Base-by-base conservation (phyloP, 2,113 vertebrate genomes). In the Bostrychus sinensis region DNA sequence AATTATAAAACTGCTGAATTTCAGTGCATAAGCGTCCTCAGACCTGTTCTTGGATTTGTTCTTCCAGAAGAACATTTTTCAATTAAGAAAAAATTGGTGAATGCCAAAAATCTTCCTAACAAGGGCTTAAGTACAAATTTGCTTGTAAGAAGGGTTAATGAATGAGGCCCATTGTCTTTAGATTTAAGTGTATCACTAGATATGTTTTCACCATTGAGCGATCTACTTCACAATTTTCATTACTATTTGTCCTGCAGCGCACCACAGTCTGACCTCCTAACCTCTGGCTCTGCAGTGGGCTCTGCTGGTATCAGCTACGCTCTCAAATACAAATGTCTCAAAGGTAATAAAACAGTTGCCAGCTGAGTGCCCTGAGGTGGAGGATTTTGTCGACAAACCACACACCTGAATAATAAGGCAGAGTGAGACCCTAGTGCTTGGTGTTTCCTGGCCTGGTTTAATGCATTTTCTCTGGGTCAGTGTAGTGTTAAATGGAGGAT, bases 401-500 rank as follows among this genome's bases (percentile, higher is more conserved):
- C 39, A 8, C 39, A 42, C 39, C n/a, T 34, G 32, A 42, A 42
- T 10, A 4, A 10, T 34, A 34, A 25, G 45, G 45, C 45, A 25
- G 12, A 48, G 19, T 22, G 45, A 14, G 45, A 48, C 45, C 45
- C 45, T 23, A 22, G 20, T 4, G 45, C 20, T 22, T 48, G 22
- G 20, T 25, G 20, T 25, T 34, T 34, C 11, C 7, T 34, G 32
- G 32, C 32, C 7, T 10, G 45, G 20, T 25, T 48, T 48, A 48
- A 26, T 48, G 22, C 45, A 48, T 48, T 48, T 25, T 48, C 45
- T 48, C 45, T 48, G 45, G 45, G 45, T 48, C 45, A 48, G 11
- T 48, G 45, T 48, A 25, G 22, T 48, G 45, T 48, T 48, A 48
- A 48, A 48, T 48, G 45, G 45, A 25, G 22, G 22, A 25, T 25